A percentile compares a stretch with the other conserved stretches of the same genome.
Evolutionary conservation across 2,797 vertebrate genomes (phyloP).

Genomic region (Eidolon dupreanum): DNA sequence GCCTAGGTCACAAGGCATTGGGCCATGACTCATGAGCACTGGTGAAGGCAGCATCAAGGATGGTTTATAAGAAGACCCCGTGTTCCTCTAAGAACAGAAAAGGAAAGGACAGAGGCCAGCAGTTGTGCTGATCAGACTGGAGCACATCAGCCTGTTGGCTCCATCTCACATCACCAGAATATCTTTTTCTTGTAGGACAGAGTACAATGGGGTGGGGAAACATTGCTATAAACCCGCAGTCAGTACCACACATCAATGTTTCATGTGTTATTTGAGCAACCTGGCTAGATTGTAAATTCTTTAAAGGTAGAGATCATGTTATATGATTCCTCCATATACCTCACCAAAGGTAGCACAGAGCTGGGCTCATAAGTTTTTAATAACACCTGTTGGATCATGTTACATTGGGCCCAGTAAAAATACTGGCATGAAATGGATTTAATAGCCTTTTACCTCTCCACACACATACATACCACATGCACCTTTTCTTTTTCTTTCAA

Average conservation of each 20-base stretch:
- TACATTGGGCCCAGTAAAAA: neutral
- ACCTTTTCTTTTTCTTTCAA: neutral
- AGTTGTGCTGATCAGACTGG: no score
- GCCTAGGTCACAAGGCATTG: neutral
- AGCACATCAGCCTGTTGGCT: neutral
- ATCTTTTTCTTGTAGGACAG: neutral
- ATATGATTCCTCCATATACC: neutral
- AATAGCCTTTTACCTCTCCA: neutral
- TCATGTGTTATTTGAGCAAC: neutral
- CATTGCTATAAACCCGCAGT: neutral
- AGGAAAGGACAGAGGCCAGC: neutral
- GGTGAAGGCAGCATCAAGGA: neutral
- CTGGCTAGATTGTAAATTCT: neutral
- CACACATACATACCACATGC: neutral
- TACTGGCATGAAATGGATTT: neutral
- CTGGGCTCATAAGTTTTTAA: constrained; percentile 1
- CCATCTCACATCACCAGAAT: neutral
- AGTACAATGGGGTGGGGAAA: neutral
- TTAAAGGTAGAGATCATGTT: neutral
- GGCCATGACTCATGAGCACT: neutral
- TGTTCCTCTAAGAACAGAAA: neutral
- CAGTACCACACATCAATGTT: neutral
- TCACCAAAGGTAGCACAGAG: neutral
- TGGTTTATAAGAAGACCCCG: neutral
- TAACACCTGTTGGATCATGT: neutral